Percentiles rank a stretch among this genome's conserved stretches.
phyloP scores from a whole-genome alignment of 92 coral and sea anemone species.

The Virgularia gustaviana region DNA sequence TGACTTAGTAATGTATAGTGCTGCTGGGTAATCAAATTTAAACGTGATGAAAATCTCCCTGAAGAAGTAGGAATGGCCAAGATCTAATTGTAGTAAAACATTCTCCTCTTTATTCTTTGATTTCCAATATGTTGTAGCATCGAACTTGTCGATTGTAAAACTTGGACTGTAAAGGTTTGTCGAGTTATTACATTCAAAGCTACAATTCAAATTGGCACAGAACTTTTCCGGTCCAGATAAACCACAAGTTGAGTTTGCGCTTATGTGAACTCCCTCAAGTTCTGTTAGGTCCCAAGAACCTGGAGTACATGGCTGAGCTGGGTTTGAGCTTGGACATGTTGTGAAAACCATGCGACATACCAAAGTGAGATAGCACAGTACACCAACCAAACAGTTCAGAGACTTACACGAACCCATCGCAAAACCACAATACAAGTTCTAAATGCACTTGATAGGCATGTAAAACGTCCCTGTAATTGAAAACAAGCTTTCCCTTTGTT shows the following conservation, averaged over 20 bases:
- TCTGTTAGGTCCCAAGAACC: neutral
- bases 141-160: slow-evolving; percentile 53
- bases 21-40: slow-evolving; percentile 70
- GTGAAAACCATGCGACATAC: neutral
- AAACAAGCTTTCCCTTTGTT: neutral
- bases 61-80: slow-evolving; percentile 66
- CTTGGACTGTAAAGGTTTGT: slow-evolving; percentile 52
- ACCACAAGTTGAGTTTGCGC: slow-evolving; percentile 92
- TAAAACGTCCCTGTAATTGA: no score
- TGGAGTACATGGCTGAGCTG: slow-evolving; percentile 7
- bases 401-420: no score
- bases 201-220: slow-evolving; percentile 50
- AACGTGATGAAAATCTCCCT: slow-evolving; percentile 63
- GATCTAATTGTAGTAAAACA: slow-evolving; percentile 66
- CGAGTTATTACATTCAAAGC: slow-evolving; percentile 48
- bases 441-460: no score
- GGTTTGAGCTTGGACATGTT: slow-evolving; percentile 6
- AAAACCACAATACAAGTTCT: no score
- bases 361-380: no score
- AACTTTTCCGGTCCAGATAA: slow-evolving; percentile 41
- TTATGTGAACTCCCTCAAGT: slow-evolving; percentile 28
- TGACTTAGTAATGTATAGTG: slow-evolving; percentile 84
- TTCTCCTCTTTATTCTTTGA: slow-evolving; percentile 70
- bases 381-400: no score
- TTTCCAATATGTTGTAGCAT: slow-evolving; percentile 72